A percentile compares a stretch with the other conserved stretches of the same genome.
These are phyloP conservation scores for Todiramphus chloris DNA, from an alignment of 2,113 vertebrate genomes.

Conservation along the genomic window DNA sequence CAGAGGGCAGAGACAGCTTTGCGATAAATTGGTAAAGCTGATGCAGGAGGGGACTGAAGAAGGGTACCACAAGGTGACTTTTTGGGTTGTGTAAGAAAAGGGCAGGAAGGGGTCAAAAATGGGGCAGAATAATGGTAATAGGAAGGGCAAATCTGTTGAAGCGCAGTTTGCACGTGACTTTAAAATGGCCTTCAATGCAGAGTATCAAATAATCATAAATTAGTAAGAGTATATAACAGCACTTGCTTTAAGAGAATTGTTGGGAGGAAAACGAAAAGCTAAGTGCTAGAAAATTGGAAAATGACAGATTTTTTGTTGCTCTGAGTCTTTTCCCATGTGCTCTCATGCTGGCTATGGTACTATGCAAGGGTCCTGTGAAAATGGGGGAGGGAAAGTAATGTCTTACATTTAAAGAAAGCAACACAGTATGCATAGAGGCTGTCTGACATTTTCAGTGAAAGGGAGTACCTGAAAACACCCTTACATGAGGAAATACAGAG, in stretches of 20 bases:
- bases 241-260: background rate
- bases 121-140: background rate
- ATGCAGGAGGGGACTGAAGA: background rate
- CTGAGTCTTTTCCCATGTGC: background rate
- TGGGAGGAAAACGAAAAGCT: background rate
- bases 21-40: background rate
- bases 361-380: background rate
- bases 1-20: background rate
- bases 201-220: too few relatives aligned
- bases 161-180: background rate
- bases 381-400: rapidly evolving
- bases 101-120: background rate
- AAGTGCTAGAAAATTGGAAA: background rate
- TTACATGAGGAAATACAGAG: background rate
- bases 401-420: background rate
- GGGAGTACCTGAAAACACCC: background rate
- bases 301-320: background rate
- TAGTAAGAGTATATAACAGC: background rate
- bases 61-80: background rate
- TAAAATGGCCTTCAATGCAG: background rate
- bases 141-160: background rate
- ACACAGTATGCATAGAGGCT: background rate
- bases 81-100: background rate
- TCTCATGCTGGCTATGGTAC: background rate
- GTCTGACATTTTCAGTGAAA: background rate